Evolutionary conservation across 2,797 vertebrate species (phyloP).

Genomic region (Hemibagrus guttatus): DNA sequence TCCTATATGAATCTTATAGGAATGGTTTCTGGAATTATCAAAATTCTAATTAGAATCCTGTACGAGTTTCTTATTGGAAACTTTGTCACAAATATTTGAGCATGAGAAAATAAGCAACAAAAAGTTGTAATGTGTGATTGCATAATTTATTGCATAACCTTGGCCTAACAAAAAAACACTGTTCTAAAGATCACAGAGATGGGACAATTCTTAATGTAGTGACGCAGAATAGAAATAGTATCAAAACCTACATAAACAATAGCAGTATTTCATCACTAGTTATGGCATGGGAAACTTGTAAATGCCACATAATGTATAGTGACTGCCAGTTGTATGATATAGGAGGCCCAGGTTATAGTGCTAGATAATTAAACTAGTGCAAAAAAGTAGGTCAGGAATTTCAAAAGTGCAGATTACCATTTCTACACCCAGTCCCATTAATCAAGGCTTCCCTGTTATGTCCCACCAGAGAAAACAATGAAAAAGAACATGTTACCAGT

Average conservation of each 20-base stretch:
- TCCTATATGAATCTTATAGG: too few species aligned
- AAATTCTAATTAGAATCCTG: too few species aligned
- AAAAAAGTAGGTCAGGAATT: slow-evolving; percentile 77
- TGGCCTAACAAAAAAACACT: background rate
- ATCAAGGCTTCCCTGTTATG: slow-evolving; percentile 66
- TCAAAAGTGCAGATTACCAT: slow-evolving; percentile 74
- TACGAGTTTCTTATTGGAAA: too few species aligned
- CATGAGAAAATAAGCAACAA: background rate
- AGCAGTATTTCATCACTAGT: background rate
- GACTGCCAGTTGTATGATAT: slow-evolving; percentile 60
- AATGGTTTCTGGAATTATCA: too few species aligned
- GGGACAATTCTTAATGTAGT: background rate
- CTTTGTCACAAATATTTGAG: background rate
- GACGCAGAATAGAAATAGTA: background rate
- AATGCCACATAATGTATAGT: slow-evolving; percentile 49
- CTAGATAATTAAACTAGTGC: slow-evolving; percentile 65
- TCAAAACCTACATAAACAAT: background rate
- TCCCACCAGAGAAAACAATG: slow-evolving; percentile 75
- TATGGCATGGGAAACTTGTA: background rate
- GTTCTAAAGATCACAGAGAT: background rate
- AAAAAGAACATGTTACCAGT: slow-evolving; percentile 68
- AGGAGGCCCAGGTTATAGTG: slow-evolving; percentile 51
- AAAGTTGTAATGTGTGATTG: background rate
- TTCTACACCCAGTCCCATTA: slow-evolving; percentile 69
- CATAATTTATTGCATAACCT: background rate